Percentiles rank a stretch among this genome's conserved stretches.
Conservation (phyloP, 2,113 vertebrate genomes). For the Pterophyllum scalare region DNA sequence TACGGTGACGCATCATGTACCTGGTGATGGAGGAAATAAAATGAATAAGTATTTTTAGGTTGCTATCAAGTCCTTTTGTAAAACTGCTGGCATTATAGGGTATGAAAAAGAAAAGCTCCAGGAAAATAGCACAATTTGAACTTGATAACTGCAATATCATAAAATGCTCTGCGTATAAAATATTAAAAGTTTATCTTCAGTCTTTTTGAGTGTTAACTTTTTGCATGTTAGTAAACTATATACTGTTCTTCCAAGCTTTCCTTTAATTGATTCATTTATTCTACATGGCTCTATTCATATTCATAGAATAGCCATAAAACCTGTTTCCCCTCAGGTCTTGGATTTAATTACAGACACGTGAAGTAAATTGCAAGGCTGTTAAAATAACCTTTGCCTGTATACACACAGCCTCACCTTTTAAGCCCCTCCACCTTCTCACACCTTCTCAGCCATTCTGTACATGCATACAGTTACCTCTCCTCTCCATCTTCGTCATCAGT, state of each 20-base stretch:
- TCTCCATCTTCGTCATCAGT: slow-evolving; percentile 95
- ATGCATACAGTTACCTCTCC: slow-evolving; percentile 77
- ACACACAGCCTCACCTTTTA: neutral
- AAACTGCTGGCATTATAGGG: neutral
- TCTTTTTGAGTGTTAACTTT: neutral
- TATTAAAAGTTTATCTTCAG: neutral
- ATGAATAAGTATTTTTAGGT: neutral
- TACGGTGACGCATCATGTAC: slow-evolving; percentile 85
- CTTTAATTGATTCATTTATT: neutral
- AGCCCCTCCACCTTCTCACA: neutral
- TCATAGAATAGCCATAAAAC: slow-evolving; percentile 3
- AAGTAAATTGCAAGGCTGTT: neutral
- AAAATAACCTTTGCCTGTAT: neutral
- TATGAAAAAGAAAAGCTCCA: neutral
- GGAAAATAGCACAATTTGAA: neutral
- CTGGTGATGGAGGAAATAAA: slow-evolving; percentile 30
- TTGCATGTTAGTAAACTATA: neutral
- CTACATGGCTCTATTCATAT: neutral
- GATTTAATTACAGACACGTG: neutral
- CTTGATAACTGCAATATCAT: neutral
- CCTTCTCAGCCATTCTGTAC: neutral
- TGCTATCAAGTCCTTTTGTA: neutral
- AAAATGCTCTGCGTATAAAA: neutral
- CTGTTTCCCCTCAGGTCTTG: too few relatives aligned
- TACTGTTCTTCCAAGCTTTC: neutral